Evolutionary conservation across 2,888 invertebrate genomes (phyloP).

Genomic region (Drosophila quinaria): DNA sequence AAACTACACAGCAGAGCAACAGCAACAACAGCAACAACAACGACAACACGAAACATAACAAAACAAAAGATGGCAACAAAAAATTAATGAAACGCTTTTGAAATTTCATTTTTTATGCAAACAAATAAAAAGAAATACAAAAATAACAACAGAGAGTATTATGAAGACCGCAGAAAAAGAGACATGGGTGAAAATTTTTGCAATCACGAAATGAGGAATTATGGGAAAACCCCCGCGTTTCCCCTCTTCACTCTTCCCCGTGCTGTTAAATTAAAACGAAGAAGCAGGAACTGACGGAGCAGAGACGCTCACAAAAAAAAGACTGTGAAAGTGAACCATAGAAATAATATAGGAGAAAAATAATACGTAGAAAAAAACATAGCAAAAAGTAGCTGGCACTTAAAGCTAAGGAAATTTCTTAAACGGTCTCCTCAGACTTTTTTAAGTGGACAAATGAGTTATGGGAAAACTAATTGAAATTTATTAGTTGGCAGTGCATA

Average conservation of each 20-base stretch:
- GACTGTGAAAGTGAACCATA: slow-evolving; percentile 42
- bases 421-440: slow-evolving; percentile 14
- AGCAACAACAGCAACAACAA: slow-evolving; percentile 3
- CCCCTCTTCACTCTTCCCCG: no score
- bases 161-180: slow-evolving; percentile 6
- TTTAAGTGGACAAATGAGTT: slow-evolving; percentile 3
- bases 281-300: slow-evolving; percentile 33
- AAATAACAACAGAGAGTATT: slow-evolving; percentile 39
- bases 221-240: slow-evolving; percentile 52
- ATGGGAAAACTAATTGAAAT: background rate
- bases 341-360: background rate
- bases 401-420: slow-evolving; percentile 18
- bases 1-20: slow-evolving; percentile 13
- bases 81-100: slow-evolving; percentile 72
- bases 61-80: slow-evolving; percentile 27
- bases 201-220: slow-evolving; percentile 62
- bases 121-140: slow-evolving; percentile 43
- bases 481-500: background rate
- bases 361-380: background rate
- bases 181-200: slow-evolving; percentile 58
- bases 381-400: slow-evolving; percentile 19
- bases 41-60: slow-evolving; percentile 9
- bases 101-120: slow-evolving; percentile 70
- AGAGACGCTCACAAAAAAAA: slow-evolving; percentile 10
- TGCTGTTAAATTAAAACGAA: slow-evolving; percentile 17